phyloP scores from a whole-genome alignment of 2,797 vertebrate species.

The Amniataba percoides region DNA sequence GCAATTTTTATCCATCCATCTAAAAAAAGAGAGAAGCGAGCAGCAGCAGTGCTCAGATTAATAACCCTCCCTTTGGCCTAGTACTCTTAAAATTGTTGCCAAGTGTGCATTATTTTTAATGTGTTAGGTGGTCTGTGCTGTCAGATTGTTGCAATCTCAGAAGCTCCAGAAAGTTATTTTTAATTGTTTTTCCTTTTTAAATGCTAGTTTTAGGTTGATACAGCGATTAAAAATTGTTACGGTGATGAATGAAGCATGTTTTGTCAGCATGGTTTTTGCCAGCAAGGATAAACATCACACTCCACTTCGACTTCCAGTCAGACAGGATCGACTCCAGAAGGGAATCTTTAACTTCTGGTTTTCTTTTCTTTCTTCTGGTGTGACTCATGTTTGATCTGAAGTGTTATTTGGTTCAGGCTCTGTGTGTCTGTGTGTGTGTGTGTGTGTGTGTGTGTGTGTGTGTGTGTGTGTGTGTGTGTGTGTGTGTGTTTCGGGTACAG shows the following conservation, averaged over 20 bases:
- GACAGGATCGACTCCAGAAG: slow-evolving; percentile 14
- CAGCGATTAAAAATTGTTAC: not conserved
- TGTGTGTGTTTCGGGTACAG: not conserved
- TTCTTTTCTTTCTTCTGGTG: not conserved
- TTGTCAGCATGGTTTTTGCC: not conserved
- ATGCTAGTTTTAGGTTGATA: not conserved
- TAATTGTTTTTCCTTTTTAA: not conserved
- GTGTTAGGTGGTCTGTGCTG: not conserved
- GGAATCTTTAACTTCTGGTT: slow-evolving; percentile 24
- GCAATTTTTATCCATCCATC: not conserved
- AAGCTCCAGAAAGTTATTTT: not conserved
- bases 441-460: not conserved
- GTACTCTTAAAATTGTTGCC: not conserved
- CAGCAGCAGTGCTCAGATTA: not conserved
- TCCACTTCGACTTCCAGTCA: slow-evolving; percentile 14
- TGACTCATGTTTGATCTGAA: slow-evolving; percentile 22
- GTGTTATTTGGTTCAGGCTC: not conserved
- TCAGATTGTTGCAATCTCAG: slow-evolving; percentile 1
- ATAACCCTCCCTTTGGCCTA: not conserved
- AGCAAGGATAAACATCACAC: slow-evolving; percentile 23
- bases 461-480: not conserved
- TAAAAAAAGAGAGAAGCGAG: not conserved
- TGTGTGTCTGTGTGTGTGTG: not conserved
- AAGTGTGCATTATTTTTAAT: not conserved
- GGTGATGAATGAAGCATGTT: not conserved